Base-by-base conservation (phyloP, 1,140 invertebrate genomes). In the Drosophila prosaltans region DNA sequence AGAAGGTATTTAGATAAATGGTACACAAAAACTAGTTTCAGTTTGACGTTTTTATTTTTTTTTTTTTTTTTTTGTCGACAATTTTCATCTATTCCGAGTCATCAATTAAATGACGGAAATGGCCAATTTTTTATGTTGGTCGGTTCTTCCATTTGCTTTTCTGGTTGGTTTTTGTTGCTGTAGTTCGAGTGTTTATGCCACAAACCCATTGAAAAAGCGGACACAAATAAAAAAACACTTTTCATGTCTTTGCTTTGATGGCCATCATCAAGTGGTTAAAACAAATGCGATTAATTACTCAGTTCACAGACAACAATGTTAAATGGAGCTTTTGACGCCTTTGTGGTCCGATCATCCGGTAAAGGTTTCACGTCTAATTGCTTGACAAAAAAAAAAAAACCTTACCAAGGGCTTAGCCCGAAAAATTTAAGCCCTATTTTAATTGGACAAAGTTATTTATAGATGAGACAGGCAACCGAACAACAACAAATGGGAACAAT, bases 71-170 rank as follows among this genome's bases (percentile, higher is more conserved):
- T 76, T 76, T 75, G 84, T 86, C 55, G 68, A 80, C 72, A 77
- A 77, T 86, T 88, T 86, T 78, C 69, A 66, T 83, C 45, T 51
- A 51, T 77, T 77, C 70, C 74, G 69, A 69, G 71, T 74, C 84
- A 77, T 86, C 83, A 89, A 86, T 86, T 89, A 86, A 86, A 83
- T 82, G 83, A 74, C 83, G 83, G 83, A 88, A 86, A 83, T 83
- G 77, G 64, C 80, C 76, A 86, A 89, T 86, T 86, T 80, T 71
- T 71, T 40, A 75, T 89, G 82, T 78, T 86, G 78, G 70, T 79
- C 78, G 74, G 74, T 74, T 74, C 59, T 66, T 64, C 61, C 67
- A 10, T 39, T 72, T 71, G 55, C 61, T 64, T 59, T 36, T 30
- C n/a, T 36, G 28, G 54, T 36, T 69, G 39, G 73, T 74, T 40